Conservation (phyloP, 2,113 vertebrate species). For the Hippocampus abdominalis region DNA sequence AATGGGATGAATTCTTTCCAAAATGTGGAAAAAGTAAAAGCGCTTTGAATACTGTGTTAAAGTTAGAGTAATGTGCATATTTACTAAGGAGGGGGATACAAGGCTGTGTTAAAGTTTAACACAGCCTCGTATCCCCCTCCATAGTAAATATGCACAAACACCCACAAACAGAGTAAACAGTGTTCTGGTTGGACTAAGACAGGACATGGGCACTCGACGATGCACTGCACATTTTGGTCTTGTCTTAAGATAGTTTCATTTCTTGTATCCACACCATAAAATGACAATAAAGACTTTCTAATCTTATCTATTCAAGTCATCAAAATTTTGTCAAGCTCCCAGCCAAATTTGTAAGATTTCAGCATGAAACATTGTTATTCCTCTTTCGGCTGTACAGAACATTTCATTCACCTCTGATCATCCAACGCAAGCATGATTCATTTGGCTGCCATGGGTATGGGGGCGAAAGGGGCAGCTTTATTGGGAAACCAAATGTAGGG, state of each 20-base stretch:
- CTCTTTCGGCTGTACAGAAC: neutral
- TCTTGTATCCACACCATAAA: neutral
- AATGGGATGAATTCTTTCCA: too few relatives aligned
- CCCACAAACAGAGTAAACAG: neutral
- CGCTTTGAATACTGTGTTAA: too few relatives aligned
- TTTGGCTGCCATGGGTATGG: slow-evolving; percentile 29
- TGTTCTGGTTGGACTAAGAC: neutral
- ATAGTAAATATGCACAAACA: neutral
- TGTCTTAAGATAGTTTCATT: neutral
- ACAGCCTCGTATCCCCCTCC: neutral
- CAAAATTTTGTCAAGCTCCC: neutral
- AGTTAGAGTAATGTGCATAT: too few relatives aligned
- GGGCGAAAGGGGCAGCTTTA: slow-evolving; percentile 17
- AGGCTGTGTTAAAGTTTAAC: too few relatives aligned
- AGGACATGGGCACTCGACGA: too few relatives aligned
- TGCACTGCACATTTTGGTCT: neutral
- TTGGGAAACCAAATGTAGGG: slow-evolving; percentile 9
- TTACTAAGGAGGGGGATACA: too few relatives aligned
- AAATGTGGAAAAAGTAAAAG: too few relatives aligned
- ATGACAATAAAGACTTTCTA: neutral
- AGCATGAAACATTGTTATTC: neutral
- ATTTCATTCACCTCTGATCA: slow-evolving; percentile 20
- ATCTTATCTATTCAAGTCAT: neutral
- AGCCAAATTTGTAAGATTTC: neutral
- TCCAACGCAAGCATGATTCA: slow-evolving; percentile 23